These are phyloP conservation scores for Camelus dromedarius DNA, from an alignment of 2,113 vertebrate species.

Conservation along the genomic window DNA sequence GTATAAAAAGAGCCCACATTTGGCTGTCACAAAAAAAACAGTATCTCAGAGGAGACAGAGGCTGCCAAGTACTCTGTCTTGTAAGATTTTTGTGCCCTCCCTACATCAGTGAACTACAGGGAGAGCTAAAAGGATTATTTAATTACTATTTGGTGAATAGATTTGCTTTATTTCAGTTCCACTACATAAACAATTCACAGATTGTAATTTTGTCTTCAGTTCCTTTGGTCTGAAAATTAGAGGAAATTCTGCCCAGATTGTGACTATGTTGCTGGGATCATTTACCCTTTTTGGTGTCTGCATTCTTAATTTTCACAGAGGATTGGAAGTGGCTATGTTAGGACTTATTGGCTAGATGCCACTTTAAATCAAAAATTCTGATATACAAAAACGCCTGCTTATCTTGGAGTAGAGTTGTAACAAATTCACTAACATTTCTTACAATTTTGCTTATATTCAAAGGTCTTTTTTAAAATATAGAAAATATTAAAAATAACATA, in stretches of 20 bases:
- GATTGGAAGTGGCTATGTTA: not conserved
- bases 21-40: not conserved
- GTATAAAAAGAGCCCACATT: not conserved
- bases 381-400: not conserved
- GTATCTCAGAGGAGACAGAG: not conserved
- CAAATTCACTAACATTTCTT: not conserved
- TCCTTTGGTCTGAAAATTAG: conserved; percentile 5
- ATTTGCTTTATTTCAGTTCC: not conserved
- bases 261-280: not conserved
- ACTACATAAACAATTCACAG: not conserved
- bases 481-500: not conserved
- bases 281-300: not conserved
- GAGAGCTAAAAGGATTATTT: not conserved
- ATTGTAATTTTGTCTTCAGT: not conserved
- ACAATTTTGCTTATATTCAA: not conserved
- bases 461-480: not conserved
- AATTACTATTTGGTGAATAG: not conserved
- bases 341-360: not conserved
- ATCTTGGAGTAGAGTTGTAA: not conserved
- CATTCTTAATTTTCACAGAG: not conserved
- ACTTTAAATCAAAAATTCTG: not conserved
- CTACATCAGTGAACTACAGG: not conserved
- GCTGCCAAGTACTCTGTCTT: not conserved
- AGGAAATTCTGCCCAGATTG: not conserved
- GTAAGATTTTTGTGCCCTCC: not conserved